Evolutionary conservation across 1,140 invertebrate species (phyloP), one percentile per base, ranked within the genome.

Genomic region (Leptestheria dahalacensis): DNA sequence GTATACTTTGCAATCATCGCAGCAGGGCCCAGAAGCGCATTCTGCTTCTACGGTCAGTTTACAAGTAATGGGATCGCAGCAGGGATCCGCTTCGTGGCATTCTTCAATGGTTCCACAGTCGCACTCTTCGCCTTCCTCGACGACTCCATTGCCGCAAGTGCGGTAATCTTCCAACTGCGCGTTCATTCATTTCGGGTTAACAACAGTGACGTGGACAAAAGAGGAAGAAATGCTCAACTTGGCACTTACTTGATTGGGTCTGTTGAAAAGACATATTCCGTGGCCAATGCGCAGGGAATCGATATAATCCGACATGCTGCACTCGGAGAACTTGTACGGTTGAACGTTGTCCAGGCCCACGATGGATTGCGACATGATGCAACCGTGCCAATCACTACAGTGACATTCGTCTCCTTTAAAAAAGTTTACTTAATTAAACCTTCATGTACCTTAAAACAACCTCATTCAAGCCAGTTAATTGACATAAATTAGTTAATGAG

Each of bases 81-180:
- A 97, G 1, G 89, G 88, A 74, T 96, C 92, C 41, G 78, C 74
- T 57, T 81, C 74, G 23, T 82, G 77, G 74, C 93, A 97, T 65
- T 94, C 86, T 60, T 92, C 80, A 62, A 87, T 82, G 47, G 82
- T 81, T 23, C 88, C 88, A 71, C 88, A 92, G 73, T 91, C 88
- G 72, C 93, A 97, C 70, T 96, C 87, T 74, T 97, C 94, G 20
- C 90, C 91, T 61, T 93, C 85, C 68, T 97, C 92, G n/a, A 97
- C 81, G 57, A 88, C 77, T 53, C 83, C 85, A 75, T 97, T 97
- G 61, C 94, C 94, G 76, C 94, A 97, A 57, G 82, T 81, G 64
- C 81, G 77, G 61, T 82, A 82, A 57, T 69, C 68, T 60, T 71
- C 66, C 29, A 67, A 51, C 64, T 66, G 47, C 20, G 33, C n/a